Evolutionary conservation across 92 coral and sea anemone genomes (phyloP).

Genomic region (Epizoanthus illoricatus): DNA sequence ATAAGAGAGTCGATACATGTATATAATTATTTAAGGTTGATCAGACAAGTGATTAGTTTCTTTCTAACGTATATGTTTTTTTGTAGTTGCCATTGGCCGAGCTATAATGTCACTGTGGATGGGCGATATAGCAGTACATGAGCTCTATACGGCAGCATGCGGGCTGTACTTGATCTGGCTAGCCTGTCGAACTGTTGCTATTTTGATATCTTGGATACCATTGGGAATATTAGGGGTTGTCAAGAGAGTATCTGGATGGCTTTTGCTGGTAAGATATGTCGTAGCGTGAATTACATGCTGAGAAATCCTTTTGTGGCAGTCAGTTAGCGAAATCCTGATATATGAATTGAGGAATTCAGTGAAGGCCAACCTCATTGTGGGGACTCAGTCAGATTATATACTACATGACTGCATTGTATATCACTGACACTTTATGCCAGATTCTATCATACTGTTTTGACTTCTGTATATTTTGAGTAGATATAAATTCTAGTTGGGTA

Average conservation of each 20-base stretch:
- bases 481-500: no score
- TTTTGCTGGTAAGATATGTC: constrained; percentile 67
- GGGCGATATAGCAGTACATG: constrained; percentile 88
- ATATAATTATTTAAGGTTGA: neutral
- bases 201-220: constrained; percentile 91
- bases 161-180: constrained; percentile 96
- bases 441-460: no score
- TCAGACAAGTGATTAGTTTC: neutral
- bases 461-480: no score
- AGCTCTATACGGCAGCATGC: constrained; percentile 98
- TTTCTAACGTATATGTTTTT: neutral
- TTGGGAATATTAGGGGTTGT: constrained; percentile 83
- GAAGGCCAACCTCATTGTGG: neutral
- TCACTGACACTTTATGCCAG: no score
- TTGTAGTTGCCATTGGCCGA: constrained; percentile 88
- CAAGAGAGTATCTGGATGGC: constrained; percentile 76
- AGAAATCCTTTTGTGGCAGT: neutral
- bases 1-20: no score
- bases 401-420: no score
- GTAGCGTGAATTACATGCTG: no score
- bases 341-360: neutral
- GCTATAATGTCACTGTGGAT: constrained; percentile 89
- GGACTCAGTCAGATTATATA: neutral
- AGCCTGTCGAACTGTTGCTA: constrained; percentile 73
- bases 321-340: no score